Evolutionary conservation across 2,797 vertebrate genomes (phyloP), one percentile per base, ranked within the genome.

Genomic region (Erpetoichthys calabaricus): DNA sequence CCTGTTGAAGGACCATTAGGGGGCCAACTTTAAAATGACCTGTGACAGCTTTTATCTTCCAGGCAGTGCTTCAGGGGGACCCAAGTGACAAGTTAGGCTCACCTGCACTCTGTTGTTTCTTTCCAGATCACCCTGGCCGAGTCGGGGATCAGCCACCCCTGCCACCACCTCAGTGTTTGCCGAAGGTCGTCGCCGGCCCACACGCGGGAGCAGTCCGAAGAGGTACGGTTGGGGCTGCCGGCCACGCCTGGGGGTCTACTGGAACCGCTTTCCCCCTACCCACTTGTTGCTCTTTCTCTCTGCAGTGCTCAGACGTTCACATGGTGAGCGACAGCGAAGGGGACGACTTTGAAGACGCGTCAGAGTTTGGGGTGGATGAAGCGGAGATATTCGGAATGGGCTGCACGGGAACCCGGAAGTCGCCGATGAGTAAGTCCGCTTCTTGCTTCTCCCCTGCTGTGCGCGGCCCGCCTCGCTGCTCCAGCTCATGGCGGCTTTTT

Each of bases 321-420:
- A 99, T 99, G 96, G 91, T 99, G 73, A 99, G 96, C 60, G 94
- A 98, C 72, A 98, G 94, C 7, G 96, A 99, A 63, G 92, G 91
- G 43, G 96, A 99, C 68, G 96, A 99, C 73, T 99, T 94, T 70
- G 96, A 99, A 74, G 95, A 99, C 65, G 91, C 95, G 47, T 90
- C 96, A 53, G 96, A 99, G 75, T 98, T 98, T 72, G 93, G 94
- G 59, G 95, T 98, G 62, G 96, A 99, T 51, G 96, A 99, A 73
- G 89, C 91, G 60, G 96, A 99, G 78, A 94, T 99, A 84, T 99
- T 98, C 70, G 90, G 91, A 71, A 89, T 93, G 86, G 82, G 89
- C 25, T 87, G 91, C 55, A 88, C 92, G 61, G 82, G 77, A 67
- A 83, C 91, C 81, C 89, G 90, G 79, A 99, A 97, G 83, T 86